Conservation (phyloP, 1,140 invertebrate species). For the Drosophila orosa region DNA sequence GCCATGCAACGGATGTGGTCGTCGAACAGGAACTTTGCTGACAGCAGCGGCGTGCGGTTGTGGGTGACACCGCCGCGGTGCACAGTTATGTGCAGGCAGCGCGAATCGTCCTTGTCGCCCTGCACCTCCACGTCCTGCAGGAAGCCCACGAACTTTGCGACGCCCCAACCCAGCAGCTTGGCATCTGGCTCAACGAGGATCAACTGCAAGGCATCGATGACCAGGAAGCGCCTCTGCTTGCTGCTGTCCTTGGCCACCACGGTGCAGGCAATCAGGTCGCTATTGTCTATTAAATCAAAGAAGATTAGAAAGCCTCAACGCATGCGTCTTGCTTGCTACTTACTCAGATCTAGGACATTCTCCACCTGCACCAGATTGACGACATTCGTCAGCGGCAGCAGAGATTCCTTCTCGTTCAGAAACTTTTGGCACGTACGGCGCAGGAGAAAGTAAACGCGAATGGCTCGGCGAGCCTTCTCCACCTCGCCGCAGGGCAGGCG, state of each 20-base stretch:
- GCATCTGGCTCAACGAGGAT: constrained; percentile 98
- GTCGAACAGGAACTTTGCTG: constrained; percentile 98
- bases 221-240: constrained; percentile 95
- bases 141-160: constrained; percentile 96
- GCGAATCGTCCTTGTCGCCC: constrained; percentile 97
- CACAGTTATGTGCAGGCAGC: constrained; percentile 97
- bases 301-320: too few species aligned
- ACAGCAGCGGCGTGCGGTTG: constrained; percentile 91
- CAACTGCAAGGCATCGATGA: constrained; percentile 96
- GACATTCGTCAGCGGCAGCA: constrained; percentile 96
- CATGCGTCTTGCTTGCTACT: constrained; percentile 64
- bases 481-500: constrained; percentile 98
- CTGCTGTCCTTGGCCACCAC: constrained; percentile 95
- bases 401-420: constrained; percentile 92
- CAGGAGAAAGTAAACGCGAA: constrained; percentile 97
- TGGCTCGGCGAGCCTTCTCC: constrained; percentile 95
- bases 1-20: constrained; percentile 99
- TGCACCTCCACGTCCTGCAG: constrained; percentile 92
- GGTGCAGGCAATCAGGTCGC: constrained; percentile 98
- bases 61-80: constrained; percentile 89
- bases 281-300: constrained; percentile 90
- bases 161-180: constrained; percentile 96
- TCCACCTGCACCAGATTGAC: constrained; percentile 95
- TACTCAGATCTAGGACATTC: constrained; percentile 97
- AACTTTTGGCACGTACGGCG: constrained; percentile 93